phyloP scores from a whole-genome alignment of 2,888 invertebrate genomes.

The Drosophila maculinotata region DNA sequence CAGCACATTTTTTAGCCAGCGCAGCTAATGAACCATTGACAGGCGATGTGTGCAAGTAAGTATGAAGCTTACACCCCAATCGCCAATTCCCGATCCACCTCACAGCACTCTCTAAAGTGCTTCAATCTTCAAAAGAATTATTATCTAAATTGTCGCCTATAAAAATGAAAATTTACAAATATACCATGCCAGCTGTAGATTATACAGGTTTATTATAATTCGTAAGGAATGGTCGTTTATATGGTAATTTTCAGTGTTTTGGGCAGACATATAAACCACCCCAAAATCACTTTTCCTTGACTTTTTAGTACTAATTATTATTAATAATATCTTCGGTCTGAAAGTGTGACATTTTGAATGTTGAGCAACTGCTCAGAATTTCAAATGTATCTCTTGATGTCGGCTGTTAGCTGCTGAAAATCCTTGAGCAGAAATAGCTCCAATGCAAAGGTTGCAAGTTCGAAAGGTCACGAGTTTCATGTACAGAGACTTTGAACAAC shows the following conservation, averaged over 20 bases:
- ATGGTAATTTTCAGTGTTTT: too few species aligned
- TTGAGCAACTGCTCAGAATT: too few species aligned
- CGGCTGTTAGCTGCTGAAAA: not conserved
- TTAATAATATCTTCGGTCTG: too few species aligned
- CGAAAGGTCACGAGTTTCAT: not conserved
- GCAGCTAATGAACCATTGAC: constrained; percentile 72
- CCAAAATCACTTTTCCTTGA: too few species aligned
- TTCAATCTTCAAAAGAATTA: constrained; percentile 21
- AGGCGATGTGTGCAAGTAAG: constrained; percentile 45
- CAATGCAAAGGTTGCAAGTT: not conserved
- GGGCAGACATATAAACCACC: too few species aligned
- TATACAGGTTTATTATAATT: too few species aligned
- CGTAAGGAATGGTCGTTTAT: too few species aligned
- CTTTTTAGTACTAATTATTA: too few species aligned
- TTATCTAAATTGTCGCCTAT: constrained; percentile 12
- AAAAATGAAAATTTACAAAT: not conserved
- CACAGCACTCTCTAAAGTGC: constrained; percentile 39
- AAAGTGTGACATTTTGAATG: not conserved
- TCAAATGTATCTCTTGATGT: not conserved
- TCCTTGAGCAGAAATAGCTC: too few species aligned
- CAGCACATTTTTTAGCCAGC: constrained; percentile 72
- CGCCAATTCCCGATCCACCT: not conserved
- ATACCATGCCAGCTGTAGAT: too few species aligned
- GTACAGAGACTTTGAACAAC: too few species aligned
- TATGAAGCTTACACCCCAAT: constrained; percentile 12